Conservation (phyloP, 2,888 invertebrate species). For the Sesia bembeciformis region DNA sequence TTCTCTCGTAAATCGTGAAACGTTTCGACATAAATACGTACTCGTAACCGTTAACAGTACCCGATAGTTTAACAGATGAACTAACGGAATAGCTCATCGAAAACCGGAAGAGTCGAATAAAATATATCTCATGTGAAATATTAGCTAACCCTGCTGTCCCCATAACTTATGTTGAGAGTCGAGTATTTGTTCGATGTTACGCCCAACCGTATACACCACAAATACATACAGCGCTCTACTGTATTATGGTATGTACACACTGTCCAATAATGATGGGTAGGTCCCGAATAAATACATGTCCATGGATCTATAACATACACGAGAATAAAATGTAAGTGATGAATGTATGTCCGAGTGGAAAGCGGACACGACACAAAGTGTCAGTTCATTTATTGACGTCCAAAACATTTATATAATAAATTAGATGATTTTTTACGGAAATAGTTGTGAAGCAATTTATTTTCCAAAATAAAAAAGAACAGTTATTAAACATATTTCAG, state of each 20-base stretch:
- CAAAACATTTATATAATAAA: too few relatives aligned
- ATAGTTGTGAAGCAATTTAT: too few relatives aligned
- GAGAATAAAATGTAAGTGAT: too few relatives aligned
- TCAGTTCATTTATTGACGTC: too few relatives aligned
- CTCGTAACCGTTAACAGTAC: background rate
- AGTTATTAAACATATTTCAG: too few relatives aligned
- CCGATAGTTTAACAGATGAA: background rate
- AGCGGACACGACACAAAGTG: too few relatives aligned
- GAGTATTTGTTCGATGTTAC: background rate
- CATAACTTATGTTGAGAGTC: background rate
- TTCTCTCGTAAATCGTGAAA: background rate
- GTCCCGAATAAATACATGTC: too few relatives aligned
- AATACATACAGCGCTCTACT: background rate
- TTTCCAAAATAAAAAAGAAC: too few relatives aligned
- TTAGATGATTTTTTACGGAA: too few relatives aligned
- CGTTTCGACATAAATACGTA: background rate
- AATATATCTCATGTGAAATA: background rate
- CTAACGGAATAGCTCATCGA: background rate
- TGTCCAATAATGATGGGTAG: background rate
- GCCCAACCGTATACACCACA: background rate
- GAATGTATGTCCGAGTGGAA: too few relatives aligned
- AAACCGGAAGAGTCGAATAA: background rate
- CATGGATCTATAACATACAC: too few relatives aligned
- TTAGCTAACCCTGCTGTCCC: background rate
- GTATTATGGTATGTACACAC: background rate